Base-by-base conservation (phyloP, 37 sponge, comb jelly and placozoan species). In the Oscarella lobularis region DNA sequence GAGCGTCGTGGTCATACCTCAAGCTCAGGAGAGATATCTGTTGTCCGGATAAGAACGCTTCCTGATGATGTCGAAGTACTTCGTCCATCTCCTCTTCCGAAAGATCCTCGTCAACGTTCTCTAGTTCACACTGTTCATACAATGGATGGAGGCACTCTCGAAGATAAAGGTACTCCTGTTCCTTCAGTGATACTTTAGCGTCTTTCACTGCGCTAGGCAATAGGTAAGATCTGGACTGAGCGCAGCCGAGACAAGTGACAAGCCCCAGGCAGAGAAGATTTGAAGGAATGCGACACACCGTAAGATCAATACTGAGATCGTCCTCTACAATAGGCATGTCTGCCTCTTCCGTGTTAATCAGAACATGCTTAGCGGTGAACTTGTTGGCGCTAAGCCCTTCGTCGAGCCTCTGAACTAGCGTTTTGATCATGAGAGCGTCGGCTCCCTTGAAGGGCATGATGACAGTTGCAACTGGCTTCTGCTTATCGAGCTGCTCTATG, bases 21-120 rank as follows among this genome's bases (percentile, higher is more conserved):
- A 48, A 20, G 20, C 60, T 48, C 14, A 48, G 9, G 60, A 48
- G 20, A 48, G 60, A 48, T 48, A 48, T 48, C 20, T 9, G 9
- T 48, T 48, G 60, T 48, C 60, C 60, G 9, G 60, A 48, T 20
- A 48, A 48, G 60, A 48, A 48, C 60, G 60, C 60, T 20, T 48
- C 60, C 20, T 20, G 9, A 20, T 48, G 60, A 9, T 20, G 9
- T 20, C 20, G 14, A 48, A 48, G 9, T 9, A 48, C 20, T 48
- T 48, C 60, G 20, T 27, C 20, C 20, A 9, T 9, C 60, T 48
- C 14, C 20, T 48, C 20, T 9, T 48, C 14, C 14, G 14, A 27
- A 48, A 48, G 9, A 48, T 48, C 20, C 20, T 48, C 60, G 60
- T 20, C 60, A 48, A 48, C 9, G 9, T 48, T 20, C 20, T 48